Base-by-base conservation (phyloP, 2,888 invertebrate genomes). In the Lithosia quadra region DNA sequence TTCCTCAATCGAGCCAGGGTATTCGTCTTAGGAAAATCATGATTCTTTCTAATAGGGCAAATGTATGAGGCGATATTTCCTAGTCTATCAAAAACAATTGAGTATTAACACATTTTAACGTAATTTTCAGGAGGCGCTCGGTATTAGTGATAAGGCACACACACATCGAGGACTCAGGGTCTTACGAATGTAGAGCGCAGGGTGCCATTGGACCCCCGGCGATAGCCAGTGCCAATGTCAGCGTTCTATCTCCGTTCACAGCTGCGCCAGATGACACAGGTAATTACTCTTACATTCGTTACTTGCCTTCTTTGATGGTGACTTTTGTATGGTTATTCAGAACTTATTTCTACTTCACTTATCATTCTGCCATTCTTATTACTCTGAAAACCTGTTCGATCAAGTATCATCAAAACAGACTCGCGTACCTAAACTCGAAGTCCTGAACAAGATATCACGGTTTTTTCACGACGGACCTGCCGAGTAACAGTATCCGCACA, bases 161-260 rank as follows among this genome's bases (percentile, higher is more conserved):
- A 85, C 96, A 96, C 87, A 96, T 95, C 84, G 96, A 97, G 90
- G 97, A 98, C 95, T 96, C 96, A 82, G 98, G 98, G 86, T 95
- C 95, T 86, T 98, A 98, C 95, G 97, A 98, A 94, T 98, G 98
- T 93, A 95, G 97, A 85, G 98, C 98, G 76, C 96, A 96, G 89
- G 96, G 96, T 78, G 96, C 96, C 75, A 95, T 96, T 79, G 96
- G 96, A 73, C 95, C 96, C 74, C 93, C 95, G 72, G 96, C 96
- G 77, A 90, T 95, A 73, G 93, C 96, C 67, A 88, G 92, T 69
- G 96, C 96, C 83, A 95, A 95, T 88, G 94, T 95, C 89, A 95
- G 92, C 90, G 92, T 95, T 33, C 81, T 92, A 79, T 87, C 90
- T 64, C 91, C 92, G 8, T 84, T 84, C 75, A 87, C 91, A 39